These are phyloP conservation scores for Botia almorhae DNA, from an alignment of 2,797 vertebrate species.

Conservation along the genomic window DNA sequence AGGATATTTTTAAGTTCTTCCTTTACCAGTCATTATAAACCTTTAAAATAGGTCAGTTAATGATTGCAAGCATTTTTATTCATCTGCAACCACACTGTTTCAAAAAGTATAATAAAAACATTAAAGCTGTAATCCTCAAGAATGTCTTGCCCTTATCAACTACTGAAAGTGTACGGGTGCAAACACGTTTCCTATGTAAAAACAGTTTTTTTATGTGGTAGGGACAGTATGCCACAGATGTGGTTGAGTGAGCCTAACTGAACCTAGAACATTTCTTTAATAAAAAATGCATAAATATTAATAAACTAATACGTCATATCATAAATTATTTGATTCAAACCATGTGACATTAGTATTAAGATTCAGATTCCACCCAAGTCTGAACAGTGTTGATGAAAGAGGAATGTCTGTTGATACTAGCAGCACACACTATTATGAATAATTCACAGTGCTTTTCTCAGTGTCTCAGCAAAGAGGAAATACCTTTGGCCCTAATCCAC, in stretches of 20 bases:
- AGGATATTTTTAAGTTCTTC: no score
- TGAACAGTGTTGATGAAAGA: slow-evolving; percentile 1
- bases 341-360: background rate
- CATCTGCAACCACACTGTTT: no score
- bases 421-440: slow-evolving; percentile 15
- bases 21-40: no score
- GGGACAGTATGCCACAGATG: background rate
- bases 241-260: background rate
- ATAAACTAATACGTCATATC: background rate
- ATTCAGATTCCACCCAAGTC: background rate
- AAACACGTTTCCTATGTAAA: no score
- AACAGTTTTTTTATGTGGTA: background rate
- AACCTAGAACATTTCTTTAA: background rate
- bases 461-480: slow-evolving; percentile 13
- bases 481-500: slow-evolving; percentile 11
- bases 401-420: slow-evolving; percentile 19
- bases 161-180: no score
- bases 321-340: slow-evolving; percentile 6
- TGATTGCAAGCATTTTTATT: no score
- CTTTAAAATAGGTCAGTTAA: no score
- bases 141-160: no score
- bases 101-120: no score
- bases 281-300: background rate
- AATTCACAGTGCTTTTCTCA: slow-evolving; percentile 16
- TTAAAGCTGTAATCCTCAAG: no score